Conservation (phyloP, 2,888 invertebrate species). For the Biston stratarius region DNA sequence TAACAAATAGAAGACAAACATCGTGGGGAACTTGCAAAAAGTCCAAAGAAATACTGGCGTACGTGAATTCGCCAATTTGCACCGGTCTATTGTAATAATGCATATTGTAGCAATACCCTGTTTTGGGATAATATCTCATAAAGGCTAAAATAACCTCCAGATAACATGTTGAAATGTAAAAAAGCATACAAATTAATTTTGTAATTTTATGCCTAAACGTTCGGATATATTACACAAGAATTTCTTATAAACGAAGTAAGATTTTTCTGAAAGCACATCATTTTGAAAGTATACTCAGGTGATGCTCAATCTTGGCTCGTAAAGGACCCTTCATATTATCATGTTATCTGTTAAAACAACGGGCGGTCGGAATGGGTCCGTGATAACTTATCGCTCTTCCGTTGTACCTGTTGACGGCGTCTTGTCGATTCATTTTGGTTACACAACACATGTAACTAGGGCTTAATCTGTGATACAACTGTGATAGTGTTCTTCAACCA, state of each 20-base stretch:
- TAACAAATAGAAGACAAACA: too few relatives aligned
- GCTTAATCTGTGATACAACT: constrained; percentile 14
- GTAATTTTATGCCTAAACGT: background rate
- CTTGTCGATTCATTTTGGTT: constrained; percentile 52
- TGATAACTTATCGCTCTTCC: constrained; percentile 63
- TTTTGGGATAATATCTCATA: too few relatives aligned
- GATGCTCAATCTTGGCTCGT: constrained; percentile 27
- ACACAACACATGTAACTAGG: constrained; percentile 39
- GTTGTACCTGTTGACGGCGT: constrained; percentile 53
- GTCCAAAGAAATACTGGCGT: too few relatives aligned
- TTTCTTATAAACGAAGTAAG: background rate
- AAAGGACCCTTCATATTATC: constrained; percentile 30
- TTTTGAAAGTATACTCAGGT: background rate
- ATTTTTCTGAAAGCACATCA: background rate
- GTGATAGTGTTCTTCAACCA: background rate
- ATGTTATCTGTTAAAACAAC: constrained; percentile 49
- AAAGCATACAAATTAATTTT: too few relatives aligned
- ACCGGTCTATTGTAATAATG: too few relatives aligned
- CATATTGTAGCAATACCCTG: too few relatives aligned
- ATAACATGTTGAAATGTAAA: too few relatives aligned
- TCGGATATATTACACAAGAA: background rate
- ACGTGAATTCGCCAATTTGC: too few relatives aligned
- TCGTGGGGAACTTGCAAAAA: too few relatives aligned
- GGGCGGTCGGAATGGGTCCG: constrained; percentile 48
- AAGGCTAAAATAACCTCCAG: too few relatives aligned